A percentile compares a stretch with the other conserved stretches of the same genome.
Conservation (phyloP, 64 coral and sea anemone genomes). For the Exaiptasia diaphana region DNA sequence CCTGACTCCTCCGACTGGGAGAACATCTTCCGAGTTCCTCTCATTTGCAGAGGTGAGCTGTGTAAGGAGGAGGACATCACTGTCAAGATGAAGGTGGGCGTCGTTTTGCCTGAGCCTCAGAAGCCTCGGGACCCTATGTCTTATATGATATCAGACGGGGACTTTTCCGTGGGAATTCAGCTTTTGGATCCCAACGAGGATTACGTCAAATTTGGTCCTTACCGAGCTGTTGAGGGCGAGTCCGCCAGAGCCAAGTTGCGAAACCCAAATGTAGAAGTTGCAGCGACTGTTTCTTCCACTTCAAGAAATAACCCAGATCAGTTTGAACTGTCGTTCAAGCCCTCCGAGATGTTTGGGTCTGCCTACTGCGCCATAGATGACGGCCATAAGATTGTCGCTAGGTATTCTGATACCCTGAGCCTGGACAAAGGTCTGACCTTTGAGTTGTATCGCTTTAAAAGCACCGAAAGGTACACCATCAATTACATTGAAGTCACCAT, state of each 20-base stretch:
- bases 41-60: neutral
- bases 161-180: constrained; percentile 30
- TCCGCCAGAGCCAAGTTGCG: neutral
- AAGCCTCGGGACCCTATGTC: constrained; percentile 46
- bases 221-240: constrained; percentile 27
- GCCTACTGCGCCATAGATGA: constrained; percentile 69
- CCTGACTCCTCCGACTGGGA: constrained; percentile 33
- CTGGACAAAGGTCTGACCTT: constrained; percentile 39
- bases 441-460: constrained; percentile 60
- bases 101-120: constrained; percentile 37
- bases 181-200: constrained; percentile 51
- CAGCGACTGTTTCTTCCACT: neutral
- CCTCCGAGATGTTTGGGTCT: constrained; percentile 25
- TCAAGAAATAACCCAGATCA: constrained; percentile 57
- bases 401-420: neutral
- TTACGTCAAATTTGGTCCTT: constrained; percentile 24
- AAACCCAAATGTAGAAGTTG: neutral
- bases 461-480: constrained; percentile 47
- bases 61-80: constrained; percentile 25
- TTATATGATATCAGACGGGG: constrained; percentile 57
- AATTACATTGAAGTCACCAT: constrained; percentile 61
- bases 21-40: constrained; percentile 25
- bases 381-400: constrained; percentile 51
- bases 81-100: constrained; percentile 40
- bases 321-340: constrained; percentile 49